Evolutionary conservation across 2,113 vertebrate genomes (phyloP).

Genomic region (Hippocampus abdominalis): DNA sequence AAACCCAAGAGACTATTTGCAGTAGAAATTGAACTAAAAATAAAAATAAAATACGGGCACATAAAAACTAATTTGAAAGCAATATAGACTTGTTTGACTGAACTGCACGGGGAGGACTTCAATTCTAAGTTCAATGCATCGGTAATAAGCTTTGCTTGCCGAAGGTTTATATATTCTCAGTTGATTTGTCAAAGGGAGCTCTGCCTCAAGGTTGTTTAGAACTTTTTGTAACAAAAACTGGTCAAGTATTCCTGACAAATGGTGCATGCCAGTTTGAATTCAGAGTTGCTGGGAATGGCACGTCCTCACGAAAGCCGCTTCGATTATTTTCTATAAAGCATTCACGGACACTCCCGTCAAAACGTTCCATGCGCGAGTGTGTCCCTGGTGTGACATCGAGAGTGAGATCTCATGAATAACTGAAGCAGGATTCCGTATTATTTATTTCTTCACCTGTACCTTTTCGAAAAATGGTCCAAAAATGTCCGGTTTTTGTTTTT

Average conservation of each 20-base stretch:
- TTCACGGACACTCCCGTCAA: neutral
- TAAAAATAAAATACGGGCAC: neutral
- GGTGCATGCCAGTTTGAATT: neutral
- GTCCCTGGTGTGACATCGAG: constrained; percentile 12
- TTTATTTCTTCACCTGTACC: neutral
- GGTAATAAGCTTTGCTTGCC: constrained; percentile 2
- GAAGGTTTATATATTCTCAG: constrained; percentile 6
- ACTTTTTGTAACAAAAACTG: neutral
- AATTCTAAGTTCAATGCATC: constrained; percentile 1
- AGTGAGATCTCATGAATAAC: constrained; percentile 3
- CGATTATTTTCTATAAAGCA: too few relatives aligned
- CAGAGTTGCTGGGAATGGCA: neutral
- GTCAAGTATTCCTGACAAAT: neutral
- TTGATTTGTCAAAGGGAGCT: constrained; percentile 2
- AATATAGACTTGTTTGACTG: constrained; percentile 7
- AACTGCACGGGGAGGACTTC: constrained; percentile 2
- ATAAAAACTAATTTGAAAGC: too few relatives aligned
- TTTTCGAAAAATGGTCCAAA: neutral
- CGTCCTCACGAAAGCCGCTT: neutral
- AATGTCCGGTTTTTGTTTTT: neutral
- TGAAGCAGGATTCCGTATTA: neutral
- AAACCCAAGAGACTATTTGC: neutral
- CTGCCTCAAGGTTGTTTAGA: constrained; percentile 7
- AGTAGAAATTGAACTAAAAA: neutral
- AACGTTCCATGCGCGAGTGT: constrained; percentile 11